Evolutionary conservation across 2,113 vertebrate species (phyloP).

Genomic region (Antechinus flavipes): DNA sequence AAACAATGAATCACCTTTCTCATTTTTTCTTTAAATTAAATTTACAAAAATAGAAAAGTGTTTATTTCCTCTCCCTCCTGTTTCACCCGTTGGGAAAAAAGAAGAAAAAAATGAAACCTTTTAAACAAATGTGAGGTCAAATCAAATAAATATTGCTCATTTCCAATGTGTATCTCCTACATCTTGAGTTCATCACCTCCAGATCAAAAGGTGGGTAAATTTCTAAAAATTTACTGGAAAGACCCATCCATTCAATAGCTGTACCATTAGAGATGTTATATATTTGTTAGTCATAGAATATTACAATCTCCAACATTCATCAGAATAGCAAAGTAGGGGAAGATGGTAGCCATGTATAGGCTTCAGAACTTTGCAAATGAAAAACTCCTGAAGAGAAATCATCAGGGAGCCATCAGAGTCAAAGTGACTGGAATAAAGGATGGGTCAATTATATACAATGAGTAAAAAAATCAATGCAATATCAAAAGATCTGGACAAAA

Average conservation of each 20-base stretch:
- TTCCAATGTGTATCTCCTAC: not conserved
- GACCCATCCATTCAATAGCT: not conserved
- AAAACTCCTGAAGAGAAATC: not conserved
- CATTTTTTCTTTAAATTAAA: not conserved
- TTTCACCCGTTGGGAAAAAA: not conserved
- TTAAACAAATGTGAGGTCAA: not conserved
- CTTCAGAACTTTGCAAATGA: not conserved
- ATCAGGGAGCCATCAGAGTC: not conserved
- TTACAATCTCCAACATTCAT: not conserved
- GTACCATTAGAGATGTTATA: not conserved
- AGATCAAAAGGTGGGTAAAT: not conserved
- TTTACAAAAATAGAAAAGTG: not conserved
- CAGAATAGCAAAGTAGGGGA: not conserved
- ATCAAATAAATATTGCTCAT: not conserved
- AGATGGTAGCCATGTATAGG: not conserved
- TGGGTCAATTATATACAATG: not conserved
- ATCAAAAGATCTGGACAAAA: not conserved
- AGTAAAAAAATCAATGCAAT: not conserved
- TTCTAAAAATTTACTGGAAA: not conserved
- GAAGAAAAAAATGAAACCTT: not conserved
- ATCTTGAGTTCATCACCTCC: not conserved
- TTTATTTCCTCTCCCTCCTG: not conserved
- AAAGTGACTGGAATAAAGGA: not conserved
- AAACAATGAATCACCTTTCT: not conserved
- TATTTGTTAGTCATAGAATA: not conserved